Percentiles rank a stretch among this genome's conserved stretches.
These are phyloP conservation scores for Salmo trutta DNA, from an alignment of 2,797 vertebrate genomes.

Conservation along the genomic window DNA sequence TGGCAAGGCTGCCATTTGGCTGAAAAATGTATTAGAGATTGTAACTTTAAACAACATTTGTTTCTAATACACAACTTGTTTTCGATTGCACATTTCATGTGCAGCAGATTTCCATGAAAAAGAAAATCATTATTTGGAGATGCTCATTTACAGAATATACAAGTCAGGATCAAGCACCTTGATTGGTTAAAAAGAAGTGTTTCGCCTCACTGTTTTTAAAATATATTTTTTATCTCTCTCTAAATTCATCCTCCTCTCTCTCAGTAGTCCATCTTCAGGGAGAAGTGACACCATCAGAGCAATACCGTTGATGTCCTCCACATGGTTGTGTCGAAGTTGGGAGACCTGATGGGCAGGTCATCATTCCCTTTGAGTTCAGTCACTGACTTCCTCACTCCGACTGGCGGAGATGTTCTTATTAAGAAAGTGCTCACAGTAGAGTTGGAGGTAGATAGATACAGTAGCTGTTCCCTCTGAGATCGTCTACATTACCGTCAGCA, in stretches of 20 bases:
- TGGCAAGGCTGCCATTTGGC: too few relatives aligned
- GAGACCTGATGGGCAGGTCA: background rate
- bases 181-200: background rate
- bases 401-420: constrained; percentile 22
- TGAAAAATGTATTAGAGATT: too few relatives aligned
- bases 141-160: background rate
- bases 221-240: background rate
- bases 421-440: constrained; percentile 50
- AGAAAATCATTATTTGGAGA: background rate
- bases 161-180: background rate
- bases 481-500: background rate
- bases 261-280: background rate
- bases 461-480: constrained; percentile 22
- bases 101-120: background rate
- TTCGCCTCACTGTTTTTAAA: background rate
- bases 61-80: too few relatives aligned
- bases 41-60: background rate
- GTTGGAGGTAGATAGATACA: background rate
- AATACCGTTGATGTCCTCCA: background rate
- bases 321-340: background rate
- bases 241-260: background rate
- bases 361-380: background rate
- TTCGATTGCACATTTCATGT: background rate
- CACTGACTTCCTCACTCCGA: constrained; percentile 33
- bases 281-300: background rate